Conservation (phyloP, 2,797 vertebrate genomes). For the Emys orbicularis region DNA sequence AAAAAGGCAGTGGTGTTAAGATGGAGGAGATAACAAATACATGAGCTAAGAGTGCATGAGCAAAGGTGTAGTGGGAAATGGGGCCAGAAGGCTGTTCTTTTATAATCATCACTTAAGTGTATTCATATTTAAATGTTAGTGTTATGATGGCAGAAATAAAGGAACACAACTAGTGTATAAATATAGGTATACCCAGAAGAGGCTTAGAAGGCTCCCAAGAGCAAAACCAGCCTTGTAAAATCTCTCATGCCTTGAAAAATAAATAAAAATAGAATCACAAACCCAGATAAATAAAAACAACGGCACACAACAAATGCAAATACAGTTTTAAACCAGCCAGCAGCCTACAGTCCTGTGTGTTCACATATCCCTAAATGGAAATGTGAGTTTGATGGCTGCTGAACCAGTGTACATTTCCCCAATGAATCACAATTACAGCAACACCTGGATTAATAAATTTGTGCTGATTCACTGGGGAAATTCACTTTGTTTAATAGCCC, state of each 20-base stretch:
- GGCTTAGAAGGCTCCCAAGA: not conserved
- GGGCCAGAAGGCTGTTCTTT: not conserved
- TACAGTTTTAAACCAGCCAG: not conserved
- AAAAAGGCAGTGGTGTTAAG: not conserved
- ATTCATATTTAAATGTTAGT: not conserved
- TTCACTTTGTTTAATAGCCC: slow-evolving; percentile 74
- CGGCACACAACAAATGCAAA: not conserved
- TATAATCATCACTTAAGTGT: not conserved
- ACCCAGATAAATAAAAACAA: not conserved
- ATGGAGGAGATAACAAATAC: not conserved
- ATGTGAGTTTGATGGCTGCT: slow-evolving; percentile 69
- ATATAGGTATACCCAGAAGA: accelerated
- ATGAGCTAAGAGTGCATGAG: not conserved
- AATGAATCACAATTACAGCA: slow-evolving; percentile 77
- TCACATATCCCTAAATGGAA: slow-evolving; percentile 42
- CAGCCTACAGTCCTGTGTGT: not conserved
- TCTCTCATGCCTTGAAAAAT: not conserved
- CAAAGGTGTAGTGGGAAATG: not conserved
- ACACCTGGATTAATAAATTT: slow-evolving; percentile 78
- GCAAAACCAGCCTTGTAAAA: not conserved
- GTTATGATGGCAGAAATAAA: not conserved
- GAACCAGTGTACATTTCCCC: slow-evolving; percentile 60
- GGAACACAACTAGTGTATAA: not conserved
- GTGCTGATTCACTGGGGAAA: slow-evolving; percentile 70
- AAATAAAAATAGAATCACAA: not conserved